These are phyloP conservation scores for Micrasema minimum DNA, from an alignment of 1,140 invertebrate species.

Conservation along the genomic window DNA sequence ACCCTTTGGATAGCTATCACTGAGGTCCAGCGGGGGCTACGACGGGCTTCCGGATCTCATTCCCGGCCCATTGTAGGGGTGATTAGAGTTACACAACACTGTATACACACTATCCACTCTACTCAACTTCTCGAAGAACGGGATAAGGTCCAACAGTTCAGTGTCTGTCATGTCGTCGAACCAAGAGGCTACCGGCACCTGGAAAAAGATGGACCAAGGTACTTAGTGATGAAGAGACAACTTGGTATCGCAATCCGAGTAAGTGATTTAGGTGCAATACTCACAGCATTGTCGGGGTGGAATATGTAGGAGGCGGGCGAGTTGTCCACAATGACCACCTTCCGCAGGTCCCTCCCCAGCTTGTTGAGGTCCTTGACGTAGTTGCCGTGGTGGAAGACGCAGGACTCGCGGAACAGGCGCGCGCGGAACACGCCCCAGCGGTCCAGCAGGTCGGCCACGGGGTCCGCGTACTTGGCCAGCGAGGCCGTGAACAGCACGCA, in stretches of 20 bases:
- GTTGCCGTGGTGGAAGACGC: slow-evolving; percentile 99
- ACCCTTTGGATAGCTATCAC: slow-evolving; percentile 43
- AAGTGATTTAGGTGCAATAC: too few species aligned
- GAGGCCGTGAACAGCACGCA: slow-evolving; percentile 99
- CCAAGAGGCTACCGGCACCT: slow-evolving; percentile 98
- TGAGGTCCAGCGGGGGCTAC: slow-evolving; percentile 58
- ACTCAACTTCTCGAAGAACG: slow-evolving; percentile 94
- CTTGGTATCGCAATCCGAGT: too few species aligned
- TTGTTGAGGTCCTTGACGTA: slow-evolving; percentile 99
- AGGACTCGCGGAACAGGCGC: slow-evolving; percentile 98
- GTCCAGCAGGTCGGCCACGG: slow-evolving; percentile 97
- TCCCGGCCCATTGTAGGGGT: slow-evolving; percentile 75
- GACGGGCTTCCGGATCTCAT: slow-evolving; percentile 56
- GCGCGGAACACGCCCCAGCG: slow-evolving; percentile 97
- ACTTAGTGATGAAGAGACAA: too few species aligned
- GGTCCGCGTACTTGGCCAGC: slow-evolving; percentile 99
- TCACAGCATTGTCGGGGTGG: slow-evolving; percentile 99
- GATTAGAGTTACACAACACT: slow-evolving; percentile 90
- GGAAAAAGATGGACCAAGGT: too few species aligned
- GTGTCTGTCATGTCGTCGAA: slow-evolving; percentile 97
- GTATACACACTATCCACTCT: slow-evolving; percentile 94
- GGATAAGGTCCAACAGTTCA: slow-evolving; percentile 93
- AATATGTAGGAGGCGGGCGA: slow-evolving; percentile 99
- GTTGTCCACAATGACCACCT: slow-evolving; percentile 99
- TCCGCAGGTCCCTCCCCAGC: slow-evolving; percentile 93